A percentile compares a stretch with the other conserved stretches of the same genome.
Evolutionary conservation across 2,888 invertebrate species (phyloP).

Genomic region (Carpatolechia fugitivella): DNA sequence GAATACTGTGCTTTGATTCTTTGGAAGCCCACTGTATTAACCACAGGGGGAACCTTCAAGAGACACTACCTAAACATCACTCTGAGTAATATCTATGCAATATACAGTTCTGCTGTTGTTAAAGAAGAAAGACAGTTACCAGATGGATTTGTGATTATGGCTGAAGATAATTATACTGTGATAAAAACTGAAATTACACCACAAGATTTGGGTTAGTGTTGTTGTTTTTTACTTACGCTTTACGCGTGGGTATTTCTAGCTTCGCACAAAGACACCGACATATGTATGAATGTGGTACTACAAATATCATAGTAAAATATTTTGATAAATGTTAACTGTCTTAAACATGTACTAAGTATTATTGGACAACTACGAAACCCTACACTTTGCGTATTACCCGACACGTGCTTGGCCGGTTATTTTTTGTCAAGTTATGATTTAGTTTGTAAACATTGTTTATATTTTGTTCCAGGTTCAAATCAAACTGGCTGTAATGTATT

Average conservation of each 20-base stretch:
- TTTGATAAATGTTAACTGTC: too few species aligned
- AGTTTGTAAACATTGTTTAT: too few species aligned
- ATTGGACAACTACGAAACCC: too few species aligned
- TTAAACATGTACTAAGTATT: too few species aligned
- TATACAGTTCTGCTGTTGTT: constrained; percentile 58
- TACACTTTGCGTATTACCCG: too few species aligned
- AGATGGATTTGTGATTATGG: constrained; percentile 46
- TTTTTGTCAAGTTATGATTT: too few species aligned
- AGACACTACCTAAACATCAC: constrained; percentile 72
- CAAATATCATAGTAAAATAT: too few species aligned
- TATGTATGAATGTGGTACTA: too few species aligned
- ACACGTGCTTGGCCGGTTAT: too few species aligned
- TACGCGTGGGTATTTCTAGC: too few species aligned
- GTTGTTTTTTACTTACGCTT: background rate
- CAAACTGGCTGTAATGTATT: constrained; percentile 26
- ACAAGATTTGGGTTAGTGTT: constrained; percentile 44
- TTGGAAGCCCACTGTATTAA: constrained; percentile 66
- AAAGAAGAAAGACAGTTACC: constrained; percentile 44
- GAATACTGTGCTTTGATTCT: constrained; percentile 62
- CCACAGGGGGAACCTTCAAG: constrained; percentile 66
- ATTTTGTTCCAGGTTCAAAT: constrained; percentile 50
- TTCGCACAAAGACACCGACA: too few species aligned
- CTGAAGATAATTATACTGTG: constrained; percentile 55
- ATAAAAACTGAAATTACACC: constrained; percentile 45
- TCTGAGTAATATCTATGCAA: constrained; percentile 59